Evolutionary conservation across 2,113 vertebrate species (phyloP).

Genomic region (Chiloscyllium plagiosum): DNA sequence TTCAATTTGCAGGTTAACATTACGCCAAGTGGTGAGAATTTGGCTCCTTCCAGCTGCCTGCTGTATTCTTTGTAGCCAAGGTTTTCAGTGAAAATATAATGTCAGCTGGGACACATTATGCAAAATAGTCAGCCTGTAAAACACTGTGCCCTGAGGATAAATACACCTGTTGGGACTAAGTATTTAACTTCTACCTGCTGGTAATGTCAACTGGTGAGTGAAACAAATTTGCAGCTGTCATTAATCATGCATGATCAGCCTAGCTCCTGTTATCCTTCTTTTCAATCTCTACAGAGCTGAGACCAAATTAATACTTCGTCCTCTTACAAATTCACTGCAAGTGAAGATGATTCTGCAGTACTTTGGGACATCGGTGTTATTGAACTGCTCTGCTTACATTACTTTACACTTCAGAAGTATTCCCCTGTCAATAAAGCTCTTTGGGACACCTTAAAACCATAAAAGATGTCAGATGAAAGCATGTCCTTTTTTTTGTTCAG

Average conservation of each 20-base stretch:
- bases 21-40: not conserved
- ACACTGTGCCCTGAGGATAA: slow-evolving; percentile 25
- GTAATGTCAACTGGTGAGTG: slow-evolving; percentile 13
- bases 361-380: not conserved
- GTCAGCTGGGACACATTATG: slow-evolving; percentile 23
- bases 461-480: not conserved
- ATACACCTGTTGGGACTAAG: not conserved
- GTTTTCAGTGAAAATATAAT: not conserved
- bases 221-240: slow-evolving; percentile 19
- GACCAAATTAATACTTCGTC: not conserved
- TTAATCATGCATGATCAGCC: slow-evolving; percentile 22
- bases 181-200: slow-evolving; percentile 28
- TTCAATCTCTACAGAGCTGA: not conserved
- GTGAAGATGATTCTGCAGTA: not conserved
- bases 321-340: not conserved
- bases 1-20: not conserved
- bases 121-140: slow-evolving; percentile 1
- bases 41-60: not conserved
- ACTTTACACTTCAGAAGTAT: not conserved
- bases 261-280: not conserved
- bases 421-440: not conserved
- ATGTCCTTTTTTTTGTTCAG: not conserved
- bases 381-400: not conserved
- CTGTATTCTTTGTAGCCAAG: not conserved
- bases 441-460: not conserved